A percentile compares a stretch with the other conserved stretches of the same genome.
Evolutionary conservation across 2,113 vertebrate species (phyloP).

Genomic region (Tetrax tetrax): DNA sequence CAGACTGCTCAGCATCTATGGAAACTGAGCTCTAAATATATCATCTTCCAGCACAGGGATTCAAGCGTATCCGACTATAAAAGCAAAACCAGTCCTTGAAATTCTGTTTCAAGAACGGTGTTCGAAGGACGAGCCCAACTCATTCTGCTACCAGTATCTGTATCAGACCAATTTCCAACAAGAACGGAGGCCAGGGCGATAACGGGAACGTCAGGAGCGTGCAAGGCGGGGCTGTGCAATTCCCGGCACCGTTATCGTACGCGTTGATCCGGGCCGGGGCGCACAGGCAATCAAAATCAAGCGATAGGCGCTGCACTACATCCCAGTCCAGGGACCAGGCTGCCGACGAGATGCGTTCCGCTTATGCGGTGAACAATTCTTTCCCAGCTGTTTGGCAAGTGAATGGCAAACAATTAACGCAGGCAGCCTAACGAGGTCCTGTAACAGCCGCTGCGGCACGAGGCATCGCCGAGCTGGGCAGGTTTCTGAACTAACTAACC

Average conservation of each 20-base stretch:
- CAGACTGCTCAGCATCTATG: background rate
- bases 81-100: background rate
- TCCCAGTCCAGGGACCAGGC: background rate
- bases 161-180: background rate
- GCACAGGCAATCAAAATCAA: background rate
- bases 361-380: background rate
- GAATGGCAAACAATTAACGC: background rate
- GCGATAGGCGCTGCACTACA: accelerated
- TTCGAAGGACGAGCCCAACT: background rate
- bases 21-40: conserved; percentile 13
- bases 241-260: accelerated
- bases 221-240: background rate
- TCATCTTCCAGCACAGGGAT: background rate
- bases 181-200: background rate
- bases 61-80: background rate
- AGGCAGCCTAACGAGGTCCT: background rate
- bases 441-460: accelerated
- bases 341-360: background rate
- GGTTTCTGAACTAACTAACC: background rate
- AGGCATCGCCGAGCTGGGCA: accelerated
- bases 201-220: background rate
- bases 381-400: background rate
- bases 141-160: background rate
- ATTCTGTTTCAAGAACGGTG: background rate
- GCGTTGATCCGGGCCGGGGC: background rate